These are phyloP conservation scores for Thoracochromis brauschi DNA, from an alignment of 2,113 vertebrate genomes.

Conservation along the genomic window DNA sequence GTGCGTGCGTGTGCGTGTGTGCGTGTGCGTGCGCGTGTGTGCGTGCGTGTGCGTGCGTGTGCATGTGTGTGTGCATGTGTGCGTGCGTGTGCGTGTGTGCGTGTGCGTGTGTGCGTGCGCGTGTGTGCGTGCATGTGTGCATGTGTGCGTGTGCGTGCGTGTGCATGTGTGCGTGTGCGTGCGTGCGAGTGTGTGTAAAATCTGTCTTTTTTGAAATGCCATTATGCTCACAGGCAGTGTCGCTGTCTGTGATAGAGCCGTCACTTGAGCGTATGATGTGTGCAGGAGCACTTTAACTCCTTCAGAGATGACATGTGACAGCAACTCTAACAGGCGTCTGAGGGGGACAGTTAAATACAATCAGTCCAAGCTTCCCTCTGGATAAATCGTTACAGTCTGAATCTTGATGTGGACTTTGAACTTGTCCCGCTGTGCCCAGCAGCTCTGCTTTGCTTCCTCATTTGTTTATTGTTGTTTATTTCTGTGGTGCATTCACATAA, in stretches of 20 bases:
- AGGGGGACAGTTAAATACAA: background rate
- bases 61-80: too few relatives aligned
- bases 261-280: background rate
- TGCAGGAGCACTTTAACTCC: background rate
- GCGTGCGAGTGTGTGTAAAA: too few relatives aligned
- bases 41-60: too few relatives aligned
- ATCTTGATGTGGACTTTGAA: background rate
- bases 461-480: background rate
- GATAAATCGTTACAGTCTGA: background rate
- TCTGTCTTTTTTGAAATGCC: background rate
- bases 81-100: rapidly evolving
- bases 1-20: rapidly evolving
- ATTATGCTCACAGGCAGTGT: background rate
- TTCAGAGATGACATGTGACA: background rate
- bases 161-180: rapidly evolving
- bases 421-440: background rate
- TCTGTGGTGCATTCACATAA: background rate
- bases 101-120: rapidly evolving
- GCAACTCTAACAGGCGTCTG: too few relatives aligned
- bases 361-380: background rate
- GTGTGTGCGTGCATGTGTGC: rapidly evolving
- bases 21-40: rapidly evolving
- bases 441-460: background rate
- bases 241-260: rapidly evolving
- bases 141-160: rapidly evolving